Evolutionary conservation across 2,797 vertebrate species (phyloP).

Genomic region (Lepus oiostolus): DNA sequence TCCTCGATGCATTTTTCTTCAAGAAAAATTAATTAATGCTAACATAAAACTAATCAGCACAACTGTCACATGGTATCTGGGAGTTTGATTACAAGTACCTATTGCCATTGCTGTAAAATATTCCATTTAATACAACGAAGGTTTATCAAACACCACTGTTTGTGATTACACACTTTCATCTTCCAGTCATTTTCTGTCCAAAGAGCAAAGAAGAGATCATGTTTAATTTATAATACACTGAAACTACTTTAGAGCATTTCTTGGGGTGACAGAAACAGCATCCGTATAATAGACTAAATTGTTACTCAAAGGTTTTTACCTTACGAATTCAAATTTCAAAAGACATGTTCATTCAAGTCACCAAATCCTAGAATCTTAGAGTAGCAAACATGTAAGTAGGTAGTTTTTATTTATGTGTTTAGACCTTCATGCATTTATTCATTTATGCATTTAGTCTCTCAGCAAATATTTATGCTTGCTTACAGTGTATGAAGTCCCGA

Average conservation of each 20-base stretch:
- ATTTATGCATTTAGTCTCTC: background rate
- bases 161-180: background rate
- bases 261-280: slow-evolving; percentile 28
- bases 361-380: background rate
- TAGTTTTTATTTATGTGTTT: background rate
- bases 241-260: slow-evolving; percentile 35
- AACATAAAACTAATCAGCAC: slow-evolving; percentile 27
- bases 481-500: background rate
- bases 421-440: background rate
- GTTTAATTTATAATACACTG: slow-evolving; percentile 57
- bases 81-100: background rate
- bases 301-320: slow-evolving; percentile 25
- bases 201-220: slow-evolving; percentile 30
- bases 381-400: background rate
- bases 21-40: slow-evolving; percentile 56
- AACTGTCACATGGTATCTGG: background rate
- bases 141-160: background rate
- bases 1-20: slow-evolving; percentile 4
- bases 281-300: slow-evolving; percentile 46
- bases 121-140: background rate
- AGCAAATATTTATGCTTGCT: background rate
- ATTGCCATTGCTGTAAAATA: background rate
- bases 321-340: slow-evolving; percentile 59
- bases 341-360: slow-evolving; percentile 19
- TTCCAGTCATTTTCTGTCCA: slow-evolving; percentile 49